These are phyloP conservation scores for Corythornis madagascariensis DNA, from an alignment of 2,113 vertebrate species.

Conservation along the genomic window DNA sequence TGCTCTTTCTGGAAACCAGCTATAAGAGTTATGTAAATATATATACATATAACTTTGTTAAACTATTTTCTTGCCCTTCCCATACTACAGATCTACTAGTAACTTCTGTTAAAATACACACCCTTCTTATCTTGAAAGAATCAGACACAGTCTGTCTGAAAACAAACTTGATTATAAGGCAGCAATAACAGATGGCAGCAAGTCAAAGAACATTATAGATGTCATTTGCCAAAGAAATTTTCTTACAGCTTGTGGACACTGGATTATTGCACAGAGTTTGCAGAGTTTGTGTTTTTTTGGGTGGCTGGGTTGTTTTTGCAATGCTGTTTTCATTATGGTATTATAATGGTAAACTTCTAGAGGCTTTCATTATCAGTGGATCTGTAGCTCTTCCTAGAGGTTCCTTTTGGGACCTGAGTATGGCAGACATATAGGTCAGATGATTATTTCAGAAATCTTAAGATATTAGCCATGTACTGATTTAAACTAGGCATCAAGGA, in stretches of 20 bases:
- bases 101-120: background rate
- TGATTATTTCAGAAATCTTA: background rate
- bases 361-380: background rate
- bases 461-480: background rate
- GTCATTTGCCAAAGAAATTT: constrained; percentile 33
- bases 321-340: background rate
- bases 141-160: constrained; percentile 26
- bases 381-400: background rate
- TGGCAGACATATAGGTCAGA: background rate
- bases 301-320: background rate
- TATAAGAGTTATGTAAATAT: background rate
- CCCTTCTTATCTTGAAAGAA: constrained; percentile 17
- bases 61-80: background rate
- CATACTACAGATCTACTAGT: background rate
- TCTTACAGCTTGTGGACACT: background rate
- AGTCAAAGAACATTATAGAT: constrained; percentile 36
- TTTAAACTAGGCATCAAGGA: background rate
- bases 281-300: background rate
- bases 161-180: constrained; percentile 37
- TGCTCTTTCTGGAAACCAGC: background rate
- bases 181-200: constrained; percentile 19
- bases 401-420: background rate
- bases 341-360: background rate
- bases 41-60: background rate
- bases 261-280: background rate